A percentile compares a stretch with the other conserved stretches of the same genome.
Evolutionary conservation across 2,797 vertebrate species (phyloP).

Genomic region (Acrocephalus scirpaceus): DNA sequence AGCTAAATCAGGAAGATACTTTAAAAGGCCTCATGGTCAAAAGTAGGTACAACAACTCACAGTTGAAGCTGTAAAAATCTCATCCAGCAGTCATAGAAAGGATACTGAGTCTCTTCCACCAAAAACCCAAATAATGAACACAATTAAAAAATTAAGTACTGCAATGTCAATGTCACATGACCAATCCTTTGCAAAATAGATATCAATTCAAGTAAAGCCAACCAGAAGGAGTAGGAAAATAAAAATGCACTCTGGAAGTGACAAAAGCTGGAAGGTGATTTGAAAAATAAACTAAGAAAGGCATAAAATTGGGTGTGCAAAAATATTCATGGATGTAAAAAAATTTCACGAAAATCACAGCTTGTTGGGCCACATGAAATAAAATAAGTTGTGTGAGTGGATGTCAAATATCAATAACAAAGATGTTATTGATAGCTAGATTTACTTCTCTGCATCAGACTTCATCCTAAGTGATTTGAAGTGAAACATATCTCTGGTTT

Average conservation of each 20-base stretch:
- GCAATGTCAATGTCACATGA: accelerated
- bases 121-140: background rate
- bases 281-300: background rate
- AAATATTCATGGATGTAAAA: background rate
- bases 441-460: background rate
- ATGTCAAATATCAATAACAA: no score
- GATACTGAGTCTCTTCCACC: background rate
- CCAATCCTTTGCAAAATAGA: background rate
- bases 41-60: background rate
- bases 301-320: background rate
- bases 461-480: background rate
- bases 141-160: background rate
- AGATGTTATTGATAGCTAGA: background rate
- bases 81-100: background rate
- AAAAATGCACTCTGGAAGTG: background rate
- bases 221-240: background rate
- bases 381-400: background rate
- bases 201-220: background rate
- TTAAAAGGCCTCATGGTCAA: background rate
- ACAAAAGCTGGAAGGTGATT: background rate
- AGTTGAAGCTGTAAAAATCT: background rate
- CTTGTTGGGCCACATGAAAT: background rate
- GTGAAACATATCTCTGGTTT: background rate
- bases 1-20: conserved; percentile 32
- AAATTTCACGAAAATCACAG: background rate